A percentile compares a stretch with the other conserved stretches of the same genome.
Evolutionary conservation across 2,888 invertebrate species (phyloP).

Genomic region (Meiosimyza decipiens): DNA sequence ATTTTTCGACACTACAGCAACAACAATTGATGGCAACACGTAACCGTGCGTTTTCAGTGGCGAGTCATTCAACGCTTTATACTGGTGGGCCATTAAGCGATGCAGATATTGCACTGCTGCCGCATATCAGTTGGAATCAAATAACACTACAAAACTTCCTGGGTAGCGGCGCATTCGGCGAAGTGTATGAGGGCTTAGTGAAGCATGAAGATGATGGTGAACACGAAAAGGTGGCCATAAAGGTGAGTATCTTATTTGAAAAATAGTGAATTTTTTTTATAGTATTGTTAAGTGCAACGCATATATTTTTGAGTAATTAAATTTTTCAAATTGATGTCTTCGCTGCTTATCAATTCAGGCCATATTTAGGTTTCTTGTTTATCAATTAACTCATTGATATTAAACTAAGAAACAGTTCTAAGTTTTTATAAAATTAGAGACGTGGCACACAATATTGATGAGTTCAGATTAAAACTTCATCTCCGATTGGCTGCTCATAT

Average conservation of each 20-base stretch:
- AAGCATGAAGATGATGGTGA: constrained; percentile 73
- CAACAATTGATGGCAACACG: constrained; percentile 71
- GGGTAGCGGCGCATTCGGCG: constrained; percentile 97
- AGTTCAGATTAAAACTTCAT: too few species aligned
- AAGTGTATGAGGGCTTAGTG: constrained; percentile 93
- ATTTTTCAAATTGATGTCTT: too few species aligned
- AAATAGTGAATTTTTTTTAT: too few species aligned
- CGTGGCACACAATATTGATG: too few species aligned
- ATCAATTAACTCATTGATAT: too few species aligned
- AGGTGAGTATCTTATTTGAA: constrained; percentile 69
- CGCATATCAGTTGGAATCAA: constrained; percentile 87
- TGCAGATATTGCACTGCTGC: constrained; percentile 81
- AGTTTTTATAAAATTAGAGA: too few species aligned
- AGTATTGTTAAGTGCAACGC: too few species aligned
- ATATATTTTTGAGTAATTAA: too few species aligned
- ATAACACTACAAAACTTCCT: constrained; percentile 89
- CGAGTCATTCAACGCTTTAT: constrained; percentile 83
- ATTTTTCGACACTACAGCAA: constrained; percentile 82
- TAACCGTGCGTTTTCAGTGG: constrained; percentile 78
- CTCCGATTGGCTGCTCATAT: too few species aligned
- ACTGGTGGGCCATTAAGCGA: constrained; percentile 75
- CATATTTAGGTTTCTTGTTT: too few species aligned
- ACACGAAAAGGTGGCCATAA: constrained; percentile 89
- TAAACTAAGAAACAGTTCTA: too few species aligned
- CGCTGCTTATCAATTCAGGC: too few species aligned